These are phyloP conservation scores for Liolophura sinensis DNA, from an alignment of 1,140 invertebrate species.

Conservation along the genomic window DNA sequence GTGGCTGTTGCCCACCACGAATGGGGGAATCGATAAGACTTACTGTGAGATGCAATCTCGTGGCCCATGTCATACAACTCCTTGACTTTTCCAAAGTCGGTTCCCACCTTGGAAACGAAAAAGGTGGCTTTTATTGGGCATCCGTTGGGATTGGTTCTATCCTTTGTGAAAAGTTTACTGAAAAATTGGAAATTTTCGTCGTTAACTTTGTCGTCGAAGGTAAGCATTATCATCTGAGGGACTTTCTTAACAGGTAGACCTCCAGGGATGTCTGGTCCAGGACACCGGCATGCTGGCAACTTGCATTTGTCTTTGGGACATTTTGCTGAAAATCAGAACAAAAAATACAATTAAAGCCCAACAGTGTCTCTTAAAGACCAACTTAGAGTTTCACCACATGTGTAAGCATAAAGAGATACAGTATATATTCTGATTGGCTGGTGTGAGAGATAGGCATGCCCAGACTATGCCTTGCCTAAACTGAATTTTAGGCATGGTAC, in stretches of 20 bases:
- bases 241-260: constrained; percentile 47
- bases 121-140: constrained; percentile 79
- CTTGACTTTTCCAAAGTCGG: constrained; percentile 80
- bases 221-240: constrained; percentile 97
- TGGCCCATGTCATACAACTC: constrained; percentile 81
- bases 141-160: constrained; percentile 78
- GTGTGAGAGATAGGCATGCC: no score
- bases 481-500: no score
- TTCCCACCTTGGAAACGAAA: constrained; percentile 79
- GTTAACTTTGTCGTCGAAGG: constrained; percentile 95
- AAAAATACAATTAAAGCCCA: no score
- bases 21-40: constrained; percentile 59
- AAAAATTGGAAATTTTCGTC: constrained; percentile 87
- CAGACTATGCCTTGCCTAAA: no score
- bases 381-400: no score
- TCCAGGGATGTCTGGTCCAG: constrained; percentile 71
- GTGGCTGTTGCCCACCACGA: constrained; percentile 35
- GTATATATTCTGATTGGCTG: no score
- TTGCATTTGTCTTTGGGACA: constrained; percentile 21
- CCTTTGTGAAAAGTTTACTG: constrained; percentile 21
- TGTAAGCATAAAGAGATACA: no score
- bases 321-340: constrained; percentile 17
- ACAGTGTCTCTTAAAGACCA: no score
- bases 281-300: constrained; percentile 28
- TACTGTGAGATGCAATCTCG: constrained; percentile 74